Evolutionary conservation across 2,888 invertebrate species (phyloP).

Genomic region (Mantis religiosa): DNA sequence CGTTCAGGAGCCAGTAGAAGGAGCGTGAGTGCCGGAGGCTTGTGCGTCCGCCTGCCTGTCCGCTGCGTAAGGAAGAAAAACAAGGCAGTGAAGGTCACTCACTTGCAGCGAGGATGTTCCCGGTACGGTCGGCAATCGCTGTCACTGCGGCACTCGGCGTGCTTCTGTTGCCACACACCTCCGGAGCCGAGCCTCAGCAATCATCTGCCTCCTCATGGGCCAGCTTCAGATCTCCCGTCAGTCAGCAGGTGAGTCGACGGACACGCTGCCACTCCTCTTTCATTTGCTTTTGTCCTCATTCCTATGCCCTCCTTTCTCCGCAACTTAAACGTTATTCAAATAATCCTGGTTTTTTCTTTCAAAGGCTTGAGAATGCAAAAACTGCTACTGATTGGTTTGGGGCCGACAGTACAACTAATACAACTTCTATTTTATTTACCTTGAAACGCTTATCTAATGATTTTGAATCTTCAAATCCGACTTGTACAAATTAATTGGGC

Average conservation of each 20-base stretch:
- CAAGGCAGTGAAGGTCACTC: background rate
- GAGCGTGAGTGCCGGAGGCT: background rate
- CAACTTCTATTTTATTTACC: too few relatives aligned
- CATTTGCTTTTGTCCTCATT: background rate
- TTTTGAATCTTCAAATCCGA: too few relatives aligned
- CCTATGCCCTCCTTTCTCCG: background rate
- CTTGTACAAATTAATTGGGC: too few relatives aligned
- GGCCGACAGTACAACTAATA: too few relatives aligned
- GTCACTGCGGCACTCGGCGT: background rate
- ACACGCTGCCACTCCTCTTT: background rate
- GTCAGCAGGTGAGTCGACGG: background rate
- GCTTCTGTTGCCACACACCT: background rate
- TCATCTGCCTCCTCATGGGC: background rate
- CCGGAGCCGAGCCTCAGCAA: background rate
- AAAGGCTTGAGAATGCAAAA: too few relatives aligned
- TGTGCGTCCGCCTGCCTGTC: background rate
- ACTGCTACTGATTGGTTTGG: too few relatives aligned
- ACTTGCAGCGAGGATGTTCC: background rate
- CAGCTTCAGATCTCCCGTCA: constrained; percentile 5
- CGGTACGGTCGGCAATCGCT: background rate
- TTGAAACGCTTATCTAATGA: too few relatives aligned
- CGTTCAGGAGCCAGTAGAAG: background rate
- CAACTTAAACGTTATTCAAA: background rate
- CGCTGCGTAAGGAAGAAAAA: background rate
- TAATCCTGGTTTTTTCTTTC: background rate